Conservation (phyloP, 1,140 invertebrate species). For the Eupeodes corollae region DNA sequence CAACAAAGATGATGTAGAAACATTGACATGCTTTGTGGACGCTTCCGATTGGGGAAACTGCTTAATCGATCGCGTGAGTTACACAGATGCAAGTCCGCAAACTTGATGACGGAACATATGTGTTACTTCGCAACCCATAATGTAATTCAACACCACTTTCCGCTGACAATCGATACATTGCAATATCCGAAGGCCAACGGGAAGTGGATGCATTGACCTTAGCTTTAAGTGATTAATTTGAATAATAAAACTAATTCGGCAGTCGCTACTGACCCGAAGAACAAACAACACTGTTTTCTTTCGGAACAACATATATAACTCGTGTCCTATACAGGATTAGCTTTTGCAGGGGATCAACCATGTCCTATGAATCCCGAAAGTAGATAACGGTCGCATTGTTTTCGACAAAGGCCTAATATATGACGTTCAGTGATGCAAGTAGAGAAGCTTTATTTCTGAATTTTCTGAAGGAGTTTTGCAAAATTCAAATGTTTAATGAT, state of each 20-base stretch:
- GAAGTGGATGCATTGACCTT: too few species aligned
- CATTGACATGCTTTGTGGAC: constrained; percentile 9
- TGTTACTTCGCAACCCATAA: too few species aligned
- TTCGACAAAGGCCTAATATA: constrained; percentile 26
- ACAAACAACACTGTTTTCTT: too few species aligned
- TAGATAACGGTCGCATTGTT: constrained; percentile 22
- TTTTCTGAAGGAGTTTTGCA: constrained; percentile 6
- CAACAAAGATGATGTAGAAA: neutral
- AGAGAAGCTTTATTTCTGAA: constrained; percentile 11
- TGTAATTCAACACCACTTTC: too few species aligned
- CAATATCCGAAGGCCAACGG: too few species aligned
- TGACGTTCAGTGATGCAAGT: constrained; percentile 17
- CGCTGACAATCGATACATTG: too few species aligned
- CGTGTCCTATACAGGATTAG: constrained; percentile 13
- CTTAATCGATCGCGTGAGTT: constrained; percentile 21
- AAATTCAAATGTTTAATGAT: neutral
- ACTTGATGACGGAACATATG: too few species aligned
- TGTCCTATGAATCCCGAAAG: constrained; percentile 27
- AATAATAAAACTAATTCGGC: too few species aligned
- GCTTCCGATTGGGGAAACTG: constrained; percentile 30
- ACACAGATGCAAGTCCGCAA: too few species aligned
- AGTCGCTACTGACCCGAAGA: too few species aligned
- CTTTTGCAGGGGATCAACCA: constrained; percentile 4
- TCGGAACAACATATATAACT: too few species aligned
- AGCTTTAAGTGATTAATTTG: too few species aligned